phyloP scores from a whole-genome alignment of 2,888 invertebrate genomes.

The Andrena camellia region DNA sequence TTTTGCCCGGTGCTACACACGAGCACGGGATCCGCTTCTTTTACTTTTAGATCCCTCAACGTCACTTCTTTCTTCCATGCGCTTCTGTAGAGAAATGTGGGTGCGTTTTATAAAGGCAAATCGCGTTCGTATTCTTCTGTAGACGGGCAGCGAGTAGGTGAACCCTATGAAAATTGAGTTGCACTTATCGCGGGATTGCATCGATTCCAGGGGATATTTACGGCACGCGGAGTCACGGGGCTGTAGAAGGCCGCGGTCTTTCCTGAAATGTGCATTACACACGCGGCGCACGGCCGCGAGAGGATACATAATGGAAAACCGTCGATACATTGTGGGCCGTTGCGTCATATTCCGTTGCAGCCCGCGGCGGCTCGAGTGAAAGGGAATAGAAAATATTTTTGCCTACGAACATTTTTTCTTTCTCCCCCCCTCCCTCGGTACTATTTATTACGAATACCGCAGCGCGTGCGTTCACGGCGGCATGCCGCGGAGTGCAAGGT shows the following conservation, averaged over 20 bases:
- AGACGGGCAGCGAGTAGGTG: background rate
- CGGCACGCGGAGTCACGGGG: constrained; percentile 16
- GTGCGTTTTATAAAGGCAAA: background rate
- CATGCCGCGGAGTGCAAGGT: constrained; percentile 56
- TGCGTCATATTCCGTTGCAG: constrained; percentile 59
- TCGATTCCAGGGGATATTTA: constrained; percentile 36
- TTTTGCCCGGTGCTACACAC: background rate
- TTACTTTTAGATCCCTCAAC: background rate
- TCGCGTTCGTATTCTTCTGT: background rate
- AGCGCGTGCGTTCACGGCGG: constrained; percentile 20
- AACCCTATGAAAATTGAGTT: constrained; percentile 35
- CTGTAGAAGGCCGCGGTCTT: constrained; percentile 30
- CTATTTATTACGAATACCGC: constrained; percentile 35
- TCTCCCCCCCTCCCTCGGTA: background rate
- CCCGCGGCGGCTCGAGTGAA: constrained; percentile 62
- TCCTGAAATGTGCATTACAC: constrained; percentile 47
- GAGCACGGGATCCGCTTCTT: too few relatives aligned
- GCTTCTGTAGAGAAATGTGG: background rate
- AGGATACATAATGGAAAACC: constrained; percentile 65
- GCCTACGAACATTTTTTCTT: constrained; percentile 24
- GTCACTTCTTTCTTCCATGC: background rate
- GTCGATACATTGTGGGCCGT: constrained; percentile 54
- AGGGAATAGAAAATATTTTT: constrained; percentile 71
- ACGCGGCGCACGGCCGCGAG: constrained; percentile 60
- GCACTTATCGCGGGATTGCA: constrained; percentile 38